Evolutionary conservation across 2,888 invertebrate genomes (phyloP).

Genomic region (Mesorhabditis spiculigera): DNA sequence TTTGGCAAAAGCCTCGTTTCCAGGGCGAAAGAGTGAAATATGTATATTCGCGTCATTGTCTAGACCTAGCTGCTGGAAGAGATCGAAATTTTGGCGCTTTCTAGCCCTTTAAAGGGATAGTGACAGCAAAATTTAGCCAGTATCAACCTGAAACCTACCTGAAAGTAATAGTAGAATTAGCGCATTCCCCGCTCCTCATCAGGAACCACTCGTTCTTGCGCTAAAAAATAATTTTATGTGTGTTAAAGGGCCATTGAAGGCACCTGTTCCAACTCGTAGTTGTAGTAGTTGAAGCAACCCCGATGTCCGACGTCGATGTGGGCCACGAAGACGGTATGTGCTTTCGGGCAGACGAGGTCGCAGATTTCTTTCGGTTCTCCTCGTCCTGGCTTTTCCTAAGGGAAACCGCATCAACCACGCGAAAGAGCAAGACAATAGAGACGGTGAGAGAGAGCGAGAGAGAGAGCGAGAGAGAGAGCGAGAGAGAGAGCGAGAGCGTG

Average conservation of each 20-base stretch:
- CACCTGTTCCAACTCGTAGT: slow-evolving; percentile 52
- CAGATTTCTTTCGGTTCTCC: slow-evolving; percentile 54
- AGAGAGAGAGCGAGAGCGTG: too few relatives aligned
- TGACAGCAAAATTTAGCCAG: too few relatives aligned
- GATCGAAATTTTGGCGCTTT: too few relatives aligned
- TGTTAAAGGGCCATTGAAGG: background rate
- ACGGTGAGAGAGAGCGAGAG: too few relatives aligned
- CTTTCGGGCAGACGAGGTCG: slow-evolving; percentile 56
- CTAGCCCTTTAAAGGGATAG: too few relatives aligned
- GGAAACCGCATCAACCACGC: too few relatives aligned
- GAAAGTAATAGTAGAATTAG: slow-evolving; percentile 47
- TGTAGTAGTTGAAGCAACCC: slow-evolving; percentile 56
- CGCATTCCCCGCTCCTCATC: slow-evolving; percentile 54
- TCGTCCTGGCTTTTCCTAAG: background rate
- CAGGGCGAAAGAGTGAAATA: too few relatives aligned
- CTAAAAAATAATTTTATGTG: slow-evolving; percentile 15
- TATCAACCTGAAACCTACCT: background rate
- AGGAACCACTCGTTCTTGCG: slow-evolving; percentile 39
- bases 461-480: too few relatives aligned
- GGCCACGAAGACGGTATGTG: slow-evolving; percentile 52
- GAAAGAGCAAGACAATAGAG: too few relatives aligned
- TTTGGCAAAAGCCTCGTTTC: too few relatives aligned
- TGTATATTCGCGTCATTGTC: too few relatives aligned
- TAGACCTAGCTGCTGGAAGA: too few relatives aligned
- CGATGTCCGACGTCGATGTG: slow-evolving; percentile 48